Evolutionary conservation across 2,797 vertebrate genomes (phyloP).

Genomic region (Protosalanx chinensis): DNA sequence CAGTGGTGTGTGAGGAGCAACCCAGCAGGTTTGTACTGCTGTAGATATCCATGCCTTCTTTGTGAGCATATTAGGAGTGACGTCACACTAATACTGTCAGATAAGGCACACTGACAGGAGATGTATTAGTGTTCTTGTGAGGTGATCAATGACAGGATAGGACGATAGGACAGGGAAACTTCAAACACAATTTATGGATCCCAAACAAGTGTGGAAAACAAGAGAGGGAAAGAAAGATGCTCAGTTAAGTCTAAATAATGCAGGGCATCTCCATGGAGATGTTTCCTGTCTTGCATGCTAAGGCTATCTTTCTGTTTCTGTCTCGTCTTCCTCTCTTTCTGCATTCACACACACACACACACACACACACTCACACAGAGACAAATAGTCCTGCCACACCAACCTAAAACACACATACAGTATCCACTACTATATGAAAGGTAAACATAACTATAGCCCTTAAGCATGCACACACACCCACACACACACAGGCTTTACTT

Average conservation of each 20-base stretch:
- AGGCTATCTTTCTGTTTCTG: not conserved
- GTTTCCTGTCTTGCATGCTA: not conserved
- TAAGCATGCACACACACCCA: constrained; percentile 6
- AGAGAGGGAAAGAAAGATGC: not conserved
- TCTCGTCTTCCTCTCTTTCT: not conserved
- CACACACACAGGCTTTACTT: not conserved
- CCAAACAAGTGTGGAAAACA: not conserved
- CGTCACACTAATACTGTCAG: too few species aligned
- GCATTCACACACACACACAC: not conserved
- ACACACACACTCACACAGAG: not conserved
- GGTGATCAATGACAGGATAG: not conserved
- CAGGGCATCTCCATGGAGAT: constrained; percentile 6
- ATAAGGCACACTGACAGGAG: too few species aligned
- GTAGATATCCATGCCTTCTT: too few species aligned
- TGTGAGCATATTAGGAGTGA: too few species aligned
- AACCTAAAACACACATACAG: not conserved
- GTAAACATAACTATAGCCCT: constrained; percentile 1
- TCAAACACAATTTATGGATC: not conserved
- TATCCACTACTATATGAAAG: not conserved
- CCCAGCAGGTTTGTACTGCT: too few species aligned
- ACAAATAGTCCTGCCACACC: not conserved
- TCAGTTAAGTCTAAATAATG: constrained; percentile 19
- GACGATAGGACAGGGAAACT: not conserved
- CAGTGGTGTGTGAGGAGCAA: too few species aligned
- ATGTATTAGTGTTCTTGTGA: not conserved